These are phyloP conservation scores for Scalopus aquaticus DNA, from an alignment of 2,113 vertebrate genomes.

Conservation along the genomic window DNA sequence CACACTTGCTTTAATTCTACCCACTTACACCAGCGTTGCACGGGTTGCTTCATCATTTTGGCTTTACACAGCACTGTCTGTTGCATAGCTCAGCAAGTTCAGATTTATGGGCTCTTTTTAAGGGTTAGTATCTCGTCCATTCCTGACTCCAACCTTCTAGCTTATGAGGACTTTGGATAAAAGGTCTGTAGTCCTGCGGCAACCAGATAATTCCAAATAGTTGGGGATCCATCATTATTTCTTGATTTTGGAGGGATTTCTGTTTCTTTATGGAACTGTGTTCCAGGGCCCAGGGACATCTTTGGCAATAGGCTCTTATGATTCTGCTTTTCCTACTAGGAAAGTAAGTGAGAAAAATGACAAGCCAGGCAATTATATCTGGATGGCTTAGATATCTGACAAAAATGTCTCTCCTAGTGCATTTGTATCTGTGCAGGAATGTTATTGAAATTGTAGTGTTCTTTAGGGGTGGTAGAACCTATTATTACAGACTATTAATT, in stretches of 20 bases:
- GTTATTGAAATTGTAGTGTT: neutral
- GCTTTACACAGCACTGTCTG: neutral
- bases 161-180: neutral
- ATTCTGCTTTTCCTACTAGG: neutral
- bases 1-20: fast-evolving
- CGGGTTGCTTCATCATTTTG: neutral
- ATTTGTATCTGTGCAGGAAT: neutral
- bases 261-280: neutral
- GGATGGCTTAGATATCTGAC: neutral
- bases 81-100: neutral
- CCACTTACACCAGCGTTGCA: fast-evolving
- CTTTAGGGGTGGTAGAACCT: neutral
- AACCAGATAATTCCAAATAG: neutral
- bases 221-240: neutral
- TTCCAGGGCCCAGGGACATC: neutral
- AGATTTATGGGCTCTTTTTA: neutral
- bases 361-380: neutral
- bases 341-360: neutral
- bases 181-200: neutral
- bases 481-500: neutral
- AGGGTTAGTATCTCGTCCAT: neutral
- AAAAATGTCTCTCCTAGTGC: neutral
- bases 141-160: neutral
- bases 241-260: conserved; percentile 32
- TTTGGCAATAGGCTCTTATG: neutral